Evolutionary conservation across 2,113 vertebrate species (phyloP).

Genomic region (Mesoclemmys tuberculata): DNA sequence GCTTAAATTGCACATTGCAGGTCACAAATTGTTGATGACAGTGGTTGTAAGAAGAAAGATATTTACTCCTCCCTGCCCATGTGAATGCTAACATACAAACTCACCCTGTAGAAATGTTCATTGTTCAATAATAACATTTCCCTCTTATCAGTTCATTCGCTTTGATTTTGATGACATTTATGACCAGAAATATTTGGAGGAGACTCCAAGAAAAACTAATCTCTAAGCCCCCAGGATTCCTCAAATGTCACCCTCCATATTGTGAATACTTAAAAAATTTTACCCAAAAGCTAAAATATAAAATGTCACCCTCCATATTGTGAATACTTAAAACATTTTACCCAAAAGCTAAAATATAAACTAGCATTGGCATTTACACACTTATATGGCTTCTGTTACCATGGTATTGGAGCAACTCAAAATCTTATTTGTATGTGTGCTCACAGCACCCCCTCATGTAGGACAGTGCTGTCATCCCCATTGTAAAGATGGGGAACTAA

Average conservation of each 20-base stretch:
- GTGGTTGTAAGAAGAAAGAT: not conserved
- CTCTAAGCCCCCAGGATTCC: not conserved
- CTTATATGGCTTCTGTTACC: not conserved
- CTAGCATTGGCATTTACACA: not conserved
- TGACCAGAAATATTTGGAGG: not conserved
- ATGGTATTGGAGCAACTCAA: not conserved
- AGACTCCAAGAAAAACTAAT: not conserved
- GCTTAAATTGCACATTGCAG: not conserved
- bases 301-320: too few species aligned
- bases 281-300: not conserved
- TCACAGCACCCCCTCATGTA: not conserved
- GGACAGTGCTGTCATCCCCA: not conserved
- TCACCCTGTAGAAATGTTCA: not conserved
- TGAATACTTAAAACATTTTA: not conserved
- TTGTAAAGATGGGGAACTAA: not conserved
- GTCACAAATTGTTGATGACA: not conserved
- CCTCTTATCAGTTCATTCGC: not conserved
- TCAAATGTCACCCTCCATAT: not conserved
- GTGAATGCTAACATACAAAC: rapidly evolving
- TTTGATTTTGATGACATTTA: not conserved
- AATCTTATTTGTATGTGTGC: not conserved
- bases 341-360: not conserved
- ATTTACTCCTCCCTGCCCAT: not conserved
- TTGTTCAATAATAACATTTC: not conserved
- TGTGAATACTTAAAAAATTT: not conserved